phyloP scores from a whole-genome alignment of 2,888 invertebrate species.

The Meta bourneti region DNA sequence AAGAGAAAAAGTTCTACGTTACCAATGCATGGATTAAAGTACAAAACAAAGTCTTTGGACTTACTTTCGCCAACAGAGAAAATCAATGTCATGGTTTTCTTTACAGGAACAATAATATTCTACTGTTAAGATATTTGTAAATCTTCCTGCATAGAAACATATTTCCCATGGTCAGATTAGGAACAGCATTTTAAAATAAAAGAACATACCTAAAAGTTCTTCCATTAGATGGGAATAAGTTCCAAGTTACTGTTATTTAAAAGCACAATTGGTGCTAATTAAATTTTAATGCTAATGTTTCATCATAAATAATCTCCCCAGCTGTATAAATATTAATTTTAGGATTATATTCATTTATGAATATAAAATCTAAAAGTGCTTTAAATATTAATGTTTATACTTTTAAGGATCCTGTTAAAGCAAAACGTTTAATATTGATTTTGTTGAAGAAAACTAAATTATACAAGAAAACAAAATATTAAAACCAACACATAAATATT shows the following conservation, averaged over 20 bases:
- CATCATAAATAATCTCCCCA: neutral
- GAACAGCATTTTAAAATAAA: conserved; percentile 72
- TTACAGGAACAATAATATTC: conserved; percentile 74
- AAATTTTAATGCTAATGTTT: neutral
- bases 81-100: conserved; percentile 74
- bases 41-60: conserved; percentile 69
- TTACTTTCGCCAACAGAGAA: conserved; percentile 74
- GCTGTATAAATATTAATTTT: no score
- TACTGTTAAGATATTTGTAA: conserved; percentile 75
- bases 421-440: no score
- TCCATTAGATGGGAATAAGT: conserved; percentile 54
- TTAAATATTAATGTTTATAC: no score
- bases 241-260: conserved; percentile 28
- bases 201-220: conserved; percentile 64
- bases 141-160: conserved; percentile 75
- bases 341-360: no score
- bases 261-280: neutral
- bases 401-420: no score
- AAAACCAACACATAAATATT: no score
- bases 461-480: no score
- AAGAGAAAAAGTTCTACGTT: conserved; percentile 56
- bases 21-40: conserved; percentile 58
- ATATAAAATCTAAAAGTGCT: no score
- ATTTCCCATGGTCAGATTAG: conserved; percentile 75
- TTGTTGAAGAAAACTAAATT: no score